Percentiles rank a stretch among this genome's conserved stretches.
Evolutionary conservation across 2,888 invertebrate genomes (phyloP).

Genomic region (Macaria liturata): DNA sequence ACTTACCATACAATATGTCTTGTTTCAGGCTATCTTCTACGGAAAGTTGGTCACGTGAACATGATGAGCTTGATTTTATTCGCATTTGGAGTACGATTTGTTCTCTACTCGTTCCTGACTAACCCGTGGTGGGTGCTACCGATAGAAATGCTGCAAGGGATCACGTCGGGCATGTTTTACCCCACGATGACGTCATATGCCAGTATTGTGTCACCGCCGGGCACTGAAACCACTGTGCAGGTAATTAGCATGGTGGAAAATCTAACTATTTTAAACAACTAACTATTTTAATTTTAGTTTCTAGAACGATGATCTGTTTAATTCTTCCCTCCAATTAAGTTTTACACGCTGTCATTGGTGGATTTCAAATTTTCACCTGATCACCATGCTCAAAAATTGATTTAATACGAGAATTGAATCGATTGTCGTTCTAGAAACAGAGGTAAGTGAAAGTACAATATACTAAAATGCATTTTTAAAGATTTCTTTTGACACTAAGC

Average conservation of each 20-base stretch:
- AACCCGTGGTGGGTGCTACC: conserved; percentile 94
- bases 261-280: too few species aligned
- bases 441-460: too few species aligned
- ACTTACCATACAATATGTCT: background rate
- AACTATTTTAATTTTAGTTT: too few species aligned
- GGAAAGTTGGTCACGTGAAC: conserved; percentile 90
- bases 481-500: too few species aligned
- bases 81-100: conserved; percentile 90
- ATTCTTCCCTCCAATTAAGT: too few species aligned
- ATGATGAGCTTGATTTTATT: conserved; percentile 93
- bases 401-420: too few species aligned
- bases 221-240: conserved; percentile 94
- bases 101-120: conserved; percentile 90
- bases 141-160: conserved; percentile 93
- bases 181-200: conserved; percentile 95
- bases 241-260: conserved; percentile 54
- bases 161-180: conserved; percentile 94
- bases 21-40: conserved; percentile 86
- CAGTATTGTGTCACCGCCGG: conserved; percentile 91
- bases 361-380: too few species aligned
- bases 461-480: too few species aligned
- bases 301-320: too few species aligned
- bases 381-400: too few species aligned
- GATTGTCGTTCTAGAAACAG: too few species aligned
- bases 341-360: too few species aligned